phyloP scores from a whole-genome alignment of 2,113 vertebrate species.

The Ammodytes dubius region DNA sequence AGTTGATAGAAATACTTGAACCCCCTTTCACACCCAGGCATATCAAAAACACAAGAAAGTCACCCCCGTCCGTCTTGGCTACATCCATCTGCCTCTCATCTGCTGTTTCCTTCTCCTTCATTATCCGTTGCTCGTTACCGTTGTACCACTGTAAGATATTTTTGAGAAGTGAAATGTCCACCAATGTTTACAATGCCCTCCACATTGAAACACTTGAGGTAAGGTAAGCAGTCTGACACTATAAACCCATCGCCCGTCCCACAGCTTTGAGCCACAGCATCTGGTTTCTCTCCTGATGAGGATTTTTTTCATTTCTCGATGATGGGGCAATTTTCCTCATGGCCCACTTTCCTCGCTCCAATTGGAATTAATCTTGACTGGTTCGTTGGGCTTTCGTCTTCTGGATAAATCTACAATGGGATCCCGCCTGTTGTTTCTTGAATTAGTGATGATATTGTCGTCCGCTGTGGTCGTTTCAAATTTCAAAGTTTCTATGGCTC shows the following conservation, averaged over 20 bases:
- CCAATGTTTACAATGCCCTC: slow-evolving; percentile 83
- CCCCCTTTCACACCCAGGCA: slow-evolving; percentile 52
- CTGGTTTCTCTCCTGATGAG: slow-evolving; percentile 66
- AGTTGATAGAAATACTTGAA: slow-evolving; percentile 61
- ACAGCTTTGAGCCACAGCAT: slow-evolving; percentile 81
- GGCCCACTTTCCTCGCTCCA: slow-evolving; percentile 47
- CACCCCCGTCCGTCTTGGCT: slow-evolving; percentile 58
- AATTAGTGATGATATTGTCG: slow-evolving; percentile 67
- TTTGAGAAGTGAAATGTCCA: slow-evolving; percentile 80
- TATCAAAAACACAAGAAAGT: slow-evolving; percentile 65
- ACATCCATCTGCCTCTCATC: slow-evolving; percentile 70
- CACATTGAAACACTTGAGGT: slow-evolving; percentile 90
- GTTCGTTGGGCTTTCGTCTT: slow-evolving; percentile 38
- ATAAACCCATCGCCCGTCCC: slow-evolving; percentile 75
- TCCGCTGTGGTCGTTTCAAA: slow-evolving; percentile 77
- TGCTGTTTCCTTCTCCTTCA: slow-evolving; percentile 53
- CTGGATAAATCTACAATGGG: slow-evolving; percentile 59
- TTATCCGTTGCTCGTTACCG: slow-evolving; percentile 52
- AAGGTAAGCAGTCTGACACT: slow-evolving; percentile 86
- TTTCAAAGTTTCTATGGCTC: slow-evolving; percentile 91
- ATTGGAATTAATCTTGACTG: slow-evolving; percentile 67
- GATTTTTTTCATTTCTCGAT: slow-evolving; percentile 51
- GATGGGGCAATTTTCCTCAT: slow-evolving; percentile 61
- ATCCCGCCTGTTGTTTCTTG: slow-evolving; percentile 58
- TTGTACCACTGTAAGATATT: slow-evolving; percentile 68